These are phyloP conservation scores for Luffia ferchaultella DNA, from an alignment of 2,888 invertebrate species.

Conservation along the genomic window DNA sequence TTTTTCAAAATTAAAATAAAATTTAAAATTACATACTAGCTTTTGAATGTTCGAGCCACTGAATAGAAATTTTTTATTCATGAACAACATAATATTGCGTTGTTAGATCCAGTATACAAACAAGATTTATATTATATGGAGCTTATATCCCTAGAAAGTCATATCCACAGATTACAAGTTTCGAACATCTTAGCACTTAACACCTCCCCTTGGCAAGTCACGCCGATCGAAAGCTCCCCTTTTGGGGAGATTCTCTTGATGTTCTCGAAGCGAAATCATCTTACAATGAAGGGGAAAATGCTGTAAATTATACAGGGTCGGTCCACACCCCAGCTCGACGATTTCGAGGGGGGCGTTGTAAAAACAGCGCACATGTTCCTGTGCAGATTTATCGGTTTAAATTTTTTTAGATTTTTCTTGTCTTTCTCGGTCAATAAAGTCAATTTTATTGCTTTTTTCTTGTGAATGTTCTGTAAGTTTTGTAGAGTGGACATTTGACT, in stretches of 20 bases:
- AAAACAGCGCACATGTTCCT: not conserved
- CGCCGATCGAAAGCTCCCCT: constrained; percentile 29
- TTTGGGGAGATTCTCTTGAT: not conserved
- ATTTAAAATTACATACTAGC: too few species aligned
- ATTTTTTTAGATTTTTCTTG: not conserved
- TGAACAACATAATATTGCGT: too few species aligned
- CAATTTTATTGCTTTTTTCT: too few species aligned
- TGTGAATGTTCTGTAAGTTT: too few species aligned
- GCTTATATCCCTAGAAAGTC: too few species aligned
- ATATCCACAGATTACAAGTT: constrained; percentile 7
- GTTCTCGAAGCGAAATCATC: constrained; percentile 37
- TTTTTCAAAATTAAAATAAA: too few species aligned
- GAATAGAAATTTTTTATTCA: too few species aligned
- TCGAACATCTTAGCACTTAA: not conserved
- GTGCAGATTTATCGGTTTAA: not conserved
- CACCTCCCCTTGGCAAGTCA: constrained; percentile 29
- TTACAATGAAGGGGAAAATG: constrained; percentile 51
- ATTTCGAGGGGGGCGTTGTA: not conserved
- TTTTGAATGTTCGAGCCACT: too few species aligned
- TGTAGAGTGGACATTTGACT: too few species aligned
- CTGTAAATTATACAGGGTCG: constrained; percentile 39
- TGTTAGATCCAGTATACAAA: too few species aligned
- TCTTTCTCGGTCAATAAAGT: not conserved
- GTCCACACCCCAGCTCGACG: constrained; percentile 1
- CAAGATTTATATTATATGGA: too few species aligned